A percentile compares a stretch with the other conserved stretches of the same genome.
Conservation (phyloP, 2,888 invertebrate genomes). For the Nomada hirtipes region DNA sequence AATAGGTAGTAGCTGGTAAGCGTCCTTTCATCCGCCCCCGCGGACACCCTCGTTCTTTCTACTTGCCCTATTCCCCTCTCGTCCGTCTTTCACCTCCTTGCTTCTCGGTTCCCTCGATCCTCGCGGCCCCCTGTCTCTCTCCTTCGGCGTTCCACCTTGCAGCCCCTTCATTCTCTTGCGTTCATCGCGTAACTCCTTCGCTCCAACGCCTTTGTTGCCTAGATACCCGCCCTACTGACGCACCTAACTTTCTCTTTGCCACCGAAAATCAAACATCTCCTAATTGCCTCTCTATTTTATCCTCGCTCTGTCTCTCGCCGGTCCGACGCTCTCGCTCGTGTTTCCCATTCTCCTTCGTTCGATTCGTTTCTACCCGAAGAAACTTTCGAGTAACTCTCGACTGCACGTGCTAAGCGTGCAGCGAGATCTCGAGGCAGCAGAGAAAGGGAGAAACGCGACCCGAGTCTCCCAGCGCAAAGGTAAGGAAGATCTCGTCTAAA, state of each 20-base stretch:
- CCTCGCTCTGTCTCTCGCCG: not conserved
- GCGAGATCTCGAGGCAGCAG: not conserved
- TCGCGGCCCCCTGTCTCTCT: conserved; percentile 47
- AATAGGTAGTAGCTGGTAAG: conserved; percentile 84
- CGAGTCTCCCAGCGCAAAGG: not conserved
- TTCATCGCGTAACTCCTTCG: conserved; percentile 74
- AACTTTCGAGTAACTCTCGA: conserved; percentile 24
- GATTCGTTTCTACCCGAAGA: not conserved
- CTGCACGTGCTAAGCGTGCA: conserved; percentile 13
- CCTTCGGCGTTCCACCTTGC: conserved; percentile 1
- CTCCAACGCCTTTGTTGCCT: conserved; percentile 72
- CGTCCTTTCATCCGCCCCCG: conserved; percentile 84
- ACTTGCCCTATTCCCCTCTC: conserved; percentile 73
- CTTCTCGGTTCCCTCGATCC: conserved; percentile 66
- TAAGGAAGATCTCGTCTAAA: conserved; percentile 17
- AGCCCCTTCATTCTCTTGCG: conserved; percentile 62
- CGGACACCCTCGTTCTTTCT: conserved; percentile 76
- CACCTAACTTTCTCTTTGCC: conserved; percentile 65
- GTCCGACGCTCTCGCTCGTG: not conserved
- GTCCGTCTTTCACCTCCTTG: conserved; percentile 68
- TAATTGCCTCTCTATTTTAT: conserved; percentile 41
- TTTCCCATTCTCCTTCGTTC: not conserved
- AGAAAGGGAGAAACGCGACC: not conserved
- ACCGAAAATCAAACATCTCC: conserved; percentile 70
- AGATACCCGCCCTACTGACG: conserved; percentile 61